A percentile compares a stretch with the other conserved stretches of the same genome.
Conservation (phyloP, 2,797 vertebrate species). For the Centroberyx gerrardi region DNA sequence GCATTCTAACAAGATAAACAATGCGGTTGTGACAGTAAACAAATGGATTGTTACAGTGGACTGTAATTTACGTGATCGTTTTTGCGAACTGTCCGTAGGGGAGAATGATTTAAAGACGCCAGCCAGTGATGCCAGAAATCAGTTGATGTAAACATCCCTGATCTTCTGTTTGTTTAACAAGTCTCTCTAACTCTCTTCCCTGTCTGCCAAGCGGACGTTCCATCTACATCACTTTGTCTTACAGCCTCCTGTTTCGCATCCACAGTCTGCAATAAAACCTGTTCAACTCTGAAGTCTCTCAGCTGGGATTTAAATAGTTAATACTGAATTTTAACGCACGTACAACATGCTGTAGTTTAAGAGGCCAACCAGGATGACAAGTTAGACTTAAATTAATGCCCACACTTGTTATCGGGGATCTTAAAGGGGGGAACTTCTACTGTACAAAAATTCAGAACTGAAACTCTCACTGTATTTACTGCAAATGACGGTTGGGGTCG, state of each 20-base stretch:
- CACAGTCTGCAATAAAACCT: neutral
- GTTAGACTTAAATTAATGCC: neutral
- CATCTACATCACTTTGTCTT: neutral
- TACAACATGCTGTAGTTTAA: neutral
- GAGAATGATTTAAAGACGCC: neutral
- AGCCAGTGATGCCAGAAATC: neutral
- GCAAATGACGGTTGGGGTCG: neutral
- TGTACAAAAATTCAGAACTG: conserved; percentile 15
- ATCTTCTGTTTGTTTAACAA: conserved; percentile 28
- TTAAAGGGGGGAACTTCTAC: neutral
- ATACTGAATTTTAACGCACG: neutral
- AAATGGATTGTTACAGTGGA: neutral
- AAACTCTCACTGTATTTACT: neutral
- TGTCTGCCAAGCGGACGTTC: neutral
- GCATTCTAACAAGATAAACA: neutral
- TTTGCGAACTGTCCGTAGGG: neutral
- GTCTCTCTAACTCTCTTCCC: neutral
- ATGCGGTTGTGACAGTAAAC: neutral
- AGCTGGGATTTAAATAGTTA: neutral
- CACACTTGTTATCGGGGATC: neutral
- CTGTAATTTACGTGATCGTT: neutral
- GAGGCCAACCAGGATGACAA: neutral
- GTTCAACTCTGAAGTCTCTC: neutral
- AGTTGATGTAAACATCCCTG: neutral
- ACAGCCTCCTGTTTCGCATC: neutral